Base-by-base conservation (phyloP, 2,888 invertebrate species). In the Criorhina ranunculi region DNA sequence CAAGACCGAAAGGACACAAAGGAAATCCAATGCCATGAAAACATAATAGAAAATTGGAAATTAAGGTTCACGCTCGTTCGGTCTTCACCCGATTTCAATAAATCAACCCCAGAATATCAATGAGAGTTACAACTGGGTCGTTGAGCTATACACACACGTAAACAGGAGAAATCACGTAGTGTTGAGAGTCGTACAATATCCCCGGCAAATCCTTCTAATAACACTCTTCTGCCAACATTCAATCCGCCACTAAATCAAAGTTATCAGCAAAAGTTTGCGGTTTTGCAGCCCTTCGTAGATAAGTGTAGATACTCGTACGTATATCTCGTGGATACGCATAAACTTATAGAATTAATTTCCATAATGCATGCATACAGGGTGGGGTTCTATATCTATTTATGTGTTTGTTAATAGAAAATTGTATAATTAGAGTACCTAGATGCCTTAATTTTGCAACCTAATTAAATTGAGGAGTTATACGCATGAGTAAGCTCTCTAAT, bases 51-150 rank as follows among this genome's bases (percentile, higher is more conserved):
- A 60, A 78, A 83, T 78, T 73, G 78, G 46, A 73, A 78, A 78
- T 73, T 69, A 83, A 42, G 60, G 42, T 67, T 77, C 40, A 78
- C 46, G 82, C 82, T 78, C 72, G 82, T 72, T 72, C 31, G 67
- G 24, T 40, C 42, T 76, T 72, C 11, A 35, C 15, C 42, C 46
- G 51, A 59, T 59, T 59, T 62, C 62, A 73, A 73, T 73, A 62
- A 78, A 73, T 67, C 55, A 66, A 62, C 35, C 57, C 24, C 37
- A 31, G 82, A 82, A 82, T 82, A 77, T 60, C 82, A 82, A 82
- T 78, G 53, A 82, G 82, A 9, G 6, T 12, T 24, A 46, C 66
- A 12, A 72, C 46, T 62, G 37, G 24, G 31, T 15, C 46, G 1
- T 67, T 17, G 51, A n/a, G 31, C 42, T 7, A 29, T 40, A 37